phyloP scores from a whole-genome alignment of 2,888 invertebrate genomes.

The Tetragonula carbonaria region DNA sequence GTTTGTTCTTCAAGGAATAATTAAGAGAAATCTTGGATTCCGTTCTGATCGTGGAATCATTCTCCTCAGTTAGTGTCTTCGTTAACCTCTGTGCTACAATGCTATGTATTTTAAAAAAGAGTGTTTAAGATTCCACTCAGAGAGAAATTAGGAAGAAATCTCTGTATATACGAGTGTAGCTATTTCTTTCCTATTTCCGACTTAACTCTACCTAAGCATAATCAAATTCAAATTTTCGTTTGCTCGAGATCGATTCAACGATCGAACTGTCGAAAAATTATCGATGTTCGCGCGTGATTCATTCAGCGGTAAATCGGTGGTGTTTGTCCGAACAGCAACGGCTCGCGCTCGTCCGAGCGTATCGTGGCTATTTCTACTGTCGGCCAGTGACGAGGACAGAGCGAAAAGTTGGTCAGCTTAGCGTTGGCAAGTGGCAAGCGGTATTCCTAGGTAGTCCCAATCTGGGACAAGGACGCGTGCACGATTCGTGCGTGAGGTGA shows the following conservation, averaged over 20 bases:
- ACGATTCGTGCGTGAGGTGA: constrained; percentile 68
- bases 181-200: no score
- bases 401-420: constrained; percentile 73
- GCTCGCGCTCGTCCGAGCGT: constrained; percentile 63
- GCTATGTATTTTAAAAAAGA: no score
- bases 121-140: no score
- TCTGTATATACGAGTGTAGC: no score
- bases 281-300: constrained; percentile 47
- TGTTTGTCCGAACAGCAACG: constrained; percentile 37
- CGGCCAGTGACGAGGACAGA: constrained; percentile 69
- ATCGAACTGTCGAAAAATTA: constrained; percentile 37
- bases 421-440: constrained; percentile 63
- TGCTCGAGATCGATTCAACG: neutral
- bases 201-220: no score
- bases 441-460: constrained; percentile 72
- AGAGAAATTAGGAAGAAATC: no score
- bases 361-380: constrained; percentile 74
- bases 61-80: neutral
- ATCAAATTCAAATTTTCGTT: neutral
- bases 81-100: neutral
- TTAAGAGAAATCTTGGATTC: neutral
- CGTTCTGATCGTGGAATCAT: neutral
- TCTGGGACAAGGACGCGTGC: constrained; percentile 80
- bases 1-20: neutral
- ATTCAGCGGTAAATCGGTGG: constrained; percentile 48